Evolutionary conservation across 2,797 vertebrate species (phyloP).

Genomic region (Galagoides demidoff): DNA sequence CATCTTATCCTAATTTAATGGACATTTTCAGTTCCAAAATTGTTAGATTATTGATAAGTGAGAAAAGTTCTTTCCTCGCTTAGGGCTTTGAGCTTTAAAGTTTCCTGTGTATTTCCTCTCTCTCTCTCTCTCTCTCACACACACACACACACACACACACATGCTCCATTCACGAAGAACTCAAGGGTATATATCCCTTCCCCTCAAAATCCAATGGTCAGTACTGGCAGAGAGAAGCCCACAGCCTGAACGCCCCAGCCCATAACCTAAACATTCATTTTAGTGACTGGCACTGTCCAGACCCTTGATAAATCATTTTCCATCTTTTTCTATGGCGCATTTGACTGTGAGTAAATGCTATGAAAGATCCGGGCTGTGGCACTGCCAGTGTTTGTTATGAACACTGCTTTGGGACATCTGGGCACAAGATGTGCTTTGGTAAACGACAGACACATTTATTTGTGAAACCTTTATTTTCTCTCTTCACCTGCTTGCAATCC

Average conservation of each 20-base stretch:
- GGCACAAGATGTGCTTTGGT: not conserved
- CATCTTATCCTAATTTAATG: not conserved
- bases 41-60: not conserved
- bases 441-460: not conserved
- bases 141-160: not conserved
- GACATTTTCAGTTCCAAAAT: not conserved
- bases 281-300: not conserved
- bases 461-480: not conserved
- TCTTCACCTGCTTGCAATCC: not conserved
- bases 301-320: not conserved
- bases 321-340: not conserved
- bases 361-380: not conserved
- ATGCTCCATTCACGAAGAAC: not conserved
- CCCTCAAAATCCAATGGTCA: not conserved
- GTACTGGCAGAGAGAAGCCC: not conserved
- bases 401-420: not conserved
- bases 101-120: rapidly evolving
- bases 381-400: not conserved
- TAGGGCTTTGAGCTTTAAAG: not conserved
- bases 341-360: not conserved
- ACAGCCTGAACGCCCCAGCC: not conserved
- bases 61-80: not conserved
- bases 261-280: not conserved
- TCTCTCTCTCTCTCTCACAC: not conserved
- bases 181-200: too few relatives aligned